Percentiles rank a stretch among this genome's conserved stretches.
These are phyloP conservation scores for Hypomecis punctinalis DNA, from an alignment of 2,888 invertebrate genomes.

Conservation along the genomic window DNA sequence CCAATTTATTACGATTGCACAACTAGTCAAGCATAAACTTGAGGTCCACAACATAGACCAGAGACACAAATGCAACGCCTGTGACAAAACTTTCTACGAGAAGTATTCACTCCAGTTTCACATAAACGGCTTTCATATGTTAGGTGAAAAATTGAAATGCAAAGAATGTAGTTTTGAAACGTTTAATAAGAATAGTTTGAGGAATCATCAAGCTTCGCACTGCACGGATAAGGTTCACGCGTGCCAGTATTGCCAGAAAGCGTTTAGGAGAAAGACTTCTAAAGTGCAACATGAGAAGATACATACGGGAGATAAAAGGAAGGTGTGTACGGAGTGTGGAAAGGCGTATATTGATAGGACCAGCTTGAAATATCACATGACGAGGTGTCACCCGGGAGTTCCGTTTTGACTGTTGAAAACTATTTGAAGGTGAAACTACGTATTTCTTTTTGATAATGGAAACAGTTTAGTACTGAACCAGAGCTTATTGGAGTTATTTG, in stretches of 20 bases:
- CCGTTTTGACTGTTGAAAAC: not conserved
- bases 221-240: constrained; percentile 70
- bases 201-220: constrained; percentile 71
- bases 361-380: constrained; percentile 76
- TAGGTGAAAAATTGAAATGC: constrained; percentile 33
- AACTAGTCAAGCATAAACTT: constrained; percentile 50
- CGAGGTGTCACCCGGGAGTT: constrained; percentile 68
- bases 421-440: too few relatives aligned
- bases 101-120: constrained; percentile 48
- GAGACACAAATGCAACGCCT: constrained; percentile 43
- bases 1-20: not conserved
- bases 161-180: constrained; percentile 68
- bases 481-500: too few relatives aligned
- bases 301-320: constrained; percentile 71
- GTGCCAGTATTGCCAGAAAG: constrained; percentile 73
- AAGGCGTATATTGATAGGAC: constrained; percentile 78
- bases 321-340: constrained; percentile 67
- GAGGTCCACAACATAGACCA: constrained; percentile 48
- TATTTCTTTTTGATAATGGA: too few relatives aligned
- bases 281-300: constrained; percentile 66
- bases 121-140: constrained; percentile 55
- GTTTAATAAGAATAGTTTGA: constrained; percentile 54
- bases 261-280: constrained; percentile 66
- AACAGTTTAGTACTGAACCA: too few relatives aligned
- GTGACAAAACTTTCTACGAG: constrained; percentile 30